Conservation (phyloP, 2,797 vertebrate genomes). For the Catamblyrhynchus diadema region DNA sequence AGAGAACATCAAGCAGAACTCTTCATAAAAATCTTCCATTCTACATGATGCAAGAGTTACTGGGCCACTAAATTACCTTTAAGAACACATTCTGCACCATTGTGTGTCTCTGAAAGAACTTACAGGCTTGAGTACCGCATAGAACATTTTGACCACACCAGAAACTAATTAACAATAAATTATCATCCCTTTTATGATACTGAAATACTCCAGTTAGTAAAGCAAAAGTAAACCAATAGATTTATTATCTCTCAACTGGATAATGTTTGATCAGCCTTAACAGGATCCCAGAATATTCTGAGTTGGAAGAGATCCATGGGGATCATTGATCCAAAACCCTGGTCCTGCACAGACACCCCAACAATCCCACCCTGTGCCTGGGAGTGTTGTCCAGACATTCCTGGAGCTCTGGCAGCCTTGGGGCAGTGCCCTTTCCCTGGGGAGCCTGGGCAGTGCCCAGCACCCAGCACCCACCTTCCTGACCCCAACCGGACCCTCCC, state of each 20-base stretch:
- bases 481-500: neutral
- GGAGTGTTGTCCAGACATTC: fast-evolving
- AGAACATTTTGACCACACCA: neutral
- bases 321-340: neutral
- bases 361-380: neutral
- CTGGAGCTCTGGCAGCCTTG: neutral
- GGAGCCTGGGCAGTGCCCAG: neutral
- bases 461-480: neutral
- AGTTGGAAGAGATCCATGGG: neutral
- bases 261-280: neutral
- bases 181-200: neutral
- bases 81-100: neutral
- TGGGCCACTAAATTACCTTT: neutral
- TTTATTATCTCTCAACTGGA: neutral
- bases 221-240: neutral
- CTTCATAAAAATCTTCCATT: neutral
- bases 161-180: neutral
- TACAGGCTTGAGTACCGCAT: fast-evolving
- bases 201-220: neutral
- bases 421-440: neutral
- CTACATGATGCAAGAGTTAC: neutral
- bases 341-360: neutral
- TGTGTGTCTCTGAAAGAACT: neutral
- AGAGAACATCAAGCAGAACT: neutral
- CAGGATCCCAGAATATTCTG: neutral